These are phyloP conservation scores for Lethrus apterus DNA, from an alignment of 1,140 invertebrate genomes.

Conservation along the genomic window DNA sequence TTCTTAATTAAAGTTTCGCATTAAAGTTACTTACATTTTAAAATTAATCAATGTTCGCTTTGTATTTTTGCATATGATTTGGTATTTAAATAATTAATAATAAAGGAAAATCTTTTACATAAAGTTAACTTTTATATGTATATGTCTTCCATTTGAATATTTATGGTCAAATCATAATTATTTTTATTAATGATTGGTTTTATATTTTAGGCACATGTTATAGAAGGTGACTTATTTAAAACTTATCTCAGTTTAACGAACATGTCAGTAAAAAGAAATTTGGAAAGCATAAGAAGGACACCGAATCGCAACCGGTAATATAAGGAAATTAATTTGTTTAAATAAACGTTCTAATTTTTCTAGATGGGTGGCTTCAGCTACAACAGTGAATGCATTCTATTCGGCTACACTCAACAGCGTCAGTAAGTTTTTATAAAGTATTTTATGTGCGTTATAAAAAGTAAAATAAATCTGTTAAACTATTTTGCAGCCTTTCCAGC, in stretches of 20 bases:
- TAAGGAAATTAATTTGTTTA: neutral
- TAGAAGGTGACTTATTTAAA: constrained; percentile 53
- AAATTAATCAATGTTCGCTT: too few relatives aligned
- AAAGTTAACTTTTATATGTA: too few relatives aligned
- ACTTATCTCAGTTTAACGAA: constrained; percentile 54
- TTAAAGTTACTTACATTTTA: too few relatives aligned
- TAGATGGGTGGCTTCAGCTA: constrained; percentile 60
- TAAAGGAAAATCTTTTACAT: too few relatives aligned
- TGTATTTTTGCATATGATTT: too few relatives aligned
- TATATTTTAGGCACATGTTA: constrained; percentile 48
- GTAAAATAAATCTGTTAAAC: constrained; percentile 23
- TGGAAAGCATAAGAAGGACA: constrained; percentile 53
- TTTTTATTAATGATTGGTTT: too few relatives aligned
- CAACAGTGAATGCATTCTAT: constrained; percentile 72
- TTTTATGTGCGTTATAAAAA: constrained; percentile 17
- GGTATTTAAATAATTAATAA: too few relatives aligned
- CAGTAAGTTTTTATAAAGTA: constrained; percentile 53
- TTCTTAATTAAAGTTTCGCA: too few relatives aligned
- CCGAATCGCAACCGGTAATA: constrained; percentile 41
- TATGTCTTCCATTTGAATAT: too few relatives aligned
- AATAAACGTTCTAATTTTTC: constrained; percentile 30
- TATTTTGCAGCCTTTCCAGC: constrained; percentile 30
- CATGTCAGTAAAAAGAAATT: constrained; percentile 49
- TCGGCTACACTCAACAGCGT: constrained; percentile 74
- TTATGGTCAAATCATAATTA: too few relatives aligned